These are phyloP conservation scores for Parasteatoda tepidariorum DNA, from an alignment of 1,140 invertebrate species.

Conservation along the genomic window DNA sequence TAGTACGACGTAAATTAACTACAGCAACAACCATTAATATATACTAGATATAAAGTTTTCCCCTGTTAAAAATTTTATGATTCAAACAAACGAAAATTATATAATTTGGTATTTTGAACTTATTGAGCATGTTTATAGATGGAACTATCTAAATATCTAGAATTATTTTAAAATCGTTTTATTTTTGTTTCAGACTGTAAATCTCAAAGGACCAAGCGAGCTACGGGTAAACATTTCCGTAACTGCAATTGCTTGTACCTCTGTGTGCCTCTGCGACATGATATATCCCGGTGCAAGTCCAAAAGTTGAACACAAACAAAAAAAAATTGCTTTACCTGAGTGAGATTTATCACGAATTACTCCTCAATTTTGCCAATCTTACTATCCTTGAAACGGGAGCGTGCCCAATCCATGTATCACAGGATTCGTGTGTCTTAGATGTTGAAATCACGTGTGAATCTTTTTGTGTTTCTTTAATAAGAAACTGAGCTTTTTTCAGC, in stretches of 20 bases:
- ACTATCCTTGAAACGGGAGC: background rate
- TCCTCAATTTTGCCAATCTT: background rate
- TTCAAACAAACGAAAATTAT: too few species aligned
- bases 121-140: too few species aligned
- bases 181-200: constrained; percentile 29
- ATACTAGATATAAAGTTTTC: too few species aligned
- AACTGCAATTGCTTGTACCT: constrained; percentile 38
- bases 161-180: too few species aligned
- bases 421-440: background rate
- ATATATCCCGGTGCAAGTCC: constrained; percentile 37
- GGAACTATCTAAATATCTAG: too few species aligned
- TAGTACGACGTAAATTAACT: too few species aligned
- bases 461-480: constrained; percentile 27
- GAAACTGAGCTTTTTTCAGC: constrained; percentile 46
- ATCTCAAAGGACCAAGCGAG: constrained; percentile 52
- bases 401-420: background rate
- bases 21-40: too few species aligned
- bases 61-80: too few species aligned
- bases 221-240: constrained; percentile 47
- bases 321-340: background rate
- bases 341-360: background rate
- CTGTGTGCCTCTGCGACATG: constrained; percentile 21
- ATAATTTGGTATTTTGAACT: too few species aligned
- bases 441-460: constrained; percentile 10
- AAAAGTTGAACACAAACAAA: background rate